Conservation (phyloP, 2,888 invertebrate genomes). For the Acanthosepion esculentum region DNA sequence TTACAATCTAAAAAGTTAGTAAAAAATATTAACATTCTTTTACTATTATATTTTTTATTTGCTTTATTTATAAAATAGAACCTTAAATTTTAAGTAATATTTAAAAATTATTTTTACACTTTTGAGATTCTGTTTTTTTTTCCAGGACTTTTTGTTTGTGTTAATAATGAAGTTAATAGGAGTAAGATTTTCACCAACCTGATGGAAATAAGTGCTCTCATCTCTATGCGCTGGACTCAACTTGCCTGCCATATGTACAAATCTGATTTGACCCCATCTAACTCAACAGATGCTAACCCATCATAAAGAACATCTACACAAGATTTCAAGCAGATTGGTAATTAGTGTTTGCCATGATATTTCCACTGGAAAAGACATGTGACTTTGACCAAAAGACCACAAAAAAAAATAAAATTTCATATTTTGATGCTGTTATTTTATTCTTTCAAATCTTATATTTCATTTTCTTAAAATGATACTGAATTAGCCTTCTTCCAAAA, state of each 20-base stretch:
- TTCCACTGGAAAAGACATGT: not conserved
- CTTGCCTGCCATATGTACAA: not conserved
- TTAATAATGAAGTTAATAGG: not conserved
- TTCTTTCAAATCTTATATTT: not conserved
- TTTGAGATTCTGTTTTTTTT: not conserved
- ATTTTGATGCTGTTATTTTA: not conserved
- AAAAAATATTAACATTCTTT: no score
- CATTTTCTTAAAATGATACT: not conserved
- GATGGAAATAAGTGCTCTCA: not conserved
- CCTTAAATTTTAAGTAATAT: no score
- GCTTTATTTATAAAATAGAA: no score
- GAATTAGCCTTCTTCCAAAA: not conserved
- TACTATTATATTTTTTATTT: no score
- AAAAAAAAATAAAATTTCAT: not conserved
- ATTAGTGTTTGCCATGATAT: not conserved
- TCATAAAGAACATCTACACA: not conserved
- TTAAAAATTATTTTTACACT: no score
- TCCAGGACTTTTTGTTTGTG: not conserved
- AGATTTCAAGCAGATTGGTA: not conserved
- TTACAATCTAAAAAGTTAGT: no score
- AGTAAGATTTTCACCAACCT: not conserved
- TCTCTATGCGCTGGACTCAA: not conserved
- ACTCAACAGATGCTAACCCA: not conserved
- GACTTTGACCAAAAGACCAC: not conserved
- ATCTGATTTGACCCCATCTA: not conserved